Evolutionary conservation across 2,797 vertebrate genomes (phyloP), one percentile per base, ranked within the genome.

Genomic region (Eurystomus glaucurus): DNA sequence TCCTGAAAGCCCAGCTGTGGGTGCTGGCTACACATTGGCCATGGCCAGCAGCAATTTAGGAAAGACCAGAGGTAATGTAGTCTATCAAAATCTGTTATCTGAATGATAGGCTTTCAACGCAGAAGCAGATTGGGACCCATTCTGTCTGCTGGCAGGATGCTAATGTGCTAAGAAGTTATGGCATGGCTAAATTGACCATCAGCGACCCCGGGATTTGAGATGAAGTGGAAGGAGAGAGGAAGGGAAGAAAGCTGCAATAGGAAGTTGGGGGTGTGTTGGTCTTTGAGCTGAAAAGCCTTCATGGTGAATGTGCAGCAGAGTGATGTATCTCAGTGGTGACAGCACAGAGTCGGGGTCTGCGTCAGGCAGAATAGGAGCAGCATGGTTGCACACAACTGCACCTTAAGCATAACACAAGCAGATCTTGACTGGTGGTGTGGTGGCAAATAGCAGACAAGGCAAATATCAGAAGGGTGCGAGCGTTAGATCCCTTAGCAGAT

Each of bases 1-100:
- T 91, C 35, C 61, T 76, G 60, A 62, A 89, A 91, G 51, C 58
- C 41, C 91, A 89, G 90, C 77, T 79, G 74, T 92, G 86, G 66
- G 25, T 74, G 58, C 77, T 86, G 69, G 60, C 69, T 86, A 43
- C 41, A 13, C 22, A 14, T 2, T 76, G 61, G 50, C 88, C n/a
- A 5, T 22, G 25, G 74, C 62, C 84, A 92, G 26, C 62, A 72
- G 58, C 83, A 76, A 66, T 95, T 91, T 79, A 82, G 66, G 65
- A 14, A 2, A 51, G 35, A 79, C 54, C 14, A 61, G 66, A 85
- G 58, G 25, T 79, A 82, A 79, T 41, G 9, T 26, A 74, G 39
- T 58, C 58, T 88, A 62, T 91, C 77, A 85, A 51, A 95, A 55
- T 16, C 54, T 66, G 31, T 87, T 93, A 26, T 51, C 74, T 92